Evolutionary conservation across 2,888 invertebrate species (phyloP).

Genomic region (Apomyelois bistriatella): DNA sequence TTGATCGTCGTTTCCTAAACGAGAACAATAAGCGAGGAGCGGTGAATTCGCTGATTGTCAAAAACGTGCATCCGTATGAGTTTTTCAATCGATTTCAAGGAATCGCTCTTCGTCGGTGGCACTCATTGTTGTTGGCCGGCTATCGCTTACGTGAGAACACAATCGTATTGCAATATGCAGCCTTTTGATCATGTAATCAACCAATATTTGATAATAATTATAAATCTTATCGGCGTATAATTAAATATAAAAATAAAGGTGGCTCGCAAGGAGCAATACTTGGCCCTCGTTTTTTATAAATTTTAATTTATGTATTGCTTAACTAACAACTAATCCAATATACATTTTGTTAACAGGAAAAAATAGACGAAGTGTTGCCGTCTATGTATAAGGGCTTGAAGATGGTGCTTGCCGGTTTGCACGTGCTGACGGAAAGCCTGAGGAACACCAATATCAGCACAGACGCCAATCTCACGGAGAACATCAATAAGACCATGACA

Average conservation of each 20-base stretch:
- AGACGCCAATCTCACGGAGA: slow-evolving; percentile 49
- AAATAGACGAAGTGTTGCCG: slow-evolving; percentile 67
- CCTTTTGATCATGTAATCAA: slow-evolving; percentile 44
- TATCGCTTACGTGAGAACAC: slow-evolving; percentile 75
- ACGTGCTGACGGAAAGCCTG: slow-evolving; percentile 83
- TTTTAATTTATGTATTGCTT: too few relatives aligned
- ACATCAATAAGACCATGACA: slow-evolving; percentile 81
- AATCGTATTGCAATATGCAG: slow-evolving; percentile 65
- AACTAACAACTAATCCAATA: not conserved
- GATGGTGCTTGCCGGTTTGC: slow-evolving; percentile 84
- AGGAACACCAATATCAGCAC: slow-evolving; percentile 50
- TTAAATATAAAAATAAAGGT: not conserved
- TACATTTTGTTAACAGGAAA: slow-evolving; percentile 44
- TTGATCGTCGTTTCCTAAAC: slow-evolving; percentile 43
- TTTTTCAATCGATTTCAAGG: slow-evolving; percentile 75
- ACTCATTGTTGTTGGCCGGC: slow-evolving; percentile 71
- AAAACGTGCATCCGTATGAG: slow-evolving; percentile 77
- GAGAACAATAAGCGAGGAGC: slow-evolving; percentile 60
- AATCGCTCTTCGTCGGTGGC: slow-evolving; percentile 73
- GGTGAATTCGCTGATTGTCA: slow-evolving; percentile 71
- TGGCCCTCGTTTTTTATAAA: not conserved
- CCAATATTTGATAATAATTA: slow-evolving; percentile 47
- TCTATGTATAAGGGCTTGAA: slow-evolving; percentile 84
- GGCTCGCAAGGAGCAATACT: not conserved
- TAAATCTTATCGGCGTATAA: not conserved